Conservation (phyloP, 2,797 vertebrate species). For the Artibeus lituratus region DNA sequence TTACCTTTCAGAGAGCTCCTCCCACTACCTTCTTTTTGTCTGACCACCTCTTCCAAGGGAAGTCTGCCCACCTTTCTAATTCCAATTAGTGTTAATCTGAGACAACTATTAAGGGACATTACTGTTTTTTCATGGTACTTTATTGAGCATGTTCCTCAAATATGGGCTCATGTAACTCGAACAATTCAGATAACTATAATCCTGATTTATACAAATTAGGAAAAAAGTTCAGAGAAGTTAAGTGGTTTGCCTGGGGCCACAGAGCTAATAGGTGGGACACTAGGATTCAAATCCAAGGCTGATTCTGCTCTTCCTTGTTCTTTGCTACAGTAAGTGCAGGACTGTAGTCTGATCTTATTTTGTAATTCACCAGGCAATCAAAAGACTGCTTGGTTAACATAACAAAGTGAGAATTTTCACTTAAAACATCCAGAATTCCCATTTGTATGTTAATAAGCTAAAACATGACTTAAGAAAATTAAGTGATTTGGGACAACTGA, state of each 20-base stretch:
- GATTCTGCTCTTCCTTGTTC: background rate
- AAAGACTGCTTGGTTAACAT: background rate
- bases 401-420: conserved; percentile 35
- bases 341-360: background rate
- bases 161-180: background rate
- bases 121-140: background rate
- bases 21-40: background rate
- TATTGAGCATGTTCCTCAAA: background rate
- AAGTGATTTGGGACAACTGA: background rate
- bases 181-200: background rate
- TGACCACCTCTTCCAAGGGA: background rate
- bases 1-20: background rate
- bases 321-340: background rate
- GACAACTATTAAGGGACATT: background rate
- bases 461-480: background rate
- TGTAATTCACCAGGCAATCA: background rate
- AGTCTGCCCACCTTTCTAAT: background rate
- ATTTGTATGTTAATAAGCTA: background rate
- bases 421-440: background rate
- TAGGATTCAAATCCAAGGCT: background rate
- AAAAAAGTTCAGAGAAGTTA: background rate
- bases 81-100: background rate
- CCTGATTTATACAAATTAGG: background rate
- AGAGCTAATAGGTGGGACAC: background rate
- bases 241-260: background rate